Evolutionary conservation across 1,140 invertebrate genomes (phyloP).

Genomic region (Mamestra configurata): DNA sequence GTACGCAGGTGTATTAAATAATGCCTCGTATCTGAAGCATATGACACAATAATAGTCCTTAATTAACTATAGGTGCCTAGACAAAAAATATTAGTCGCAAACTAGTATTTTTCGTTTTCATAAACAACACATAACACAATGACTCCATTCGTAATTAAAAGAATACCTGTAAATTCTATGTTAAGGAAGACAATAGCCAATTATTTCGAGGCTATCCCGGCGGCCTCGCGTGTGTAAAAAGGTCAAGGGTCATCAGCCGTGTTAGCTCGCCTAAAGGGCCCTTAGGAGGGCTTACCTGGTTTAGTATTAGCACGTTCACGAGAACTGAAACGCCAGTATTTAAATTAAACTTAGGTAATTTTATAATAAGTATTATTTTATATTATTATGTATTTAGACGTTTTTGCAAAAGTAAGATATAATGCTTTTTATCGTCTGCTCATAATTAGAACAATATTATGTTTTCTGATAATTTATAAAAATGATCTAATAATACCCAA

Average conservation of each 20-base stretch:
- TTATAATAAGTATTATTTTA: too few relatives aligned
- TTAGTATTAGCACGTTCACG: slow-evolving; percentile 3
- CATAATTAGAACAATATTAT: too few relatives aligned
- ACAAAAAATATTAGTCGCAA: too few relatives aligned
- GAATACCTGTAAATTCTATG: neutral
- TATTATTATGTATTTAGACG: too few relatives aligned
- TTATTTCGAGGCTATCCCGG: slow-evolving; percentile 20
- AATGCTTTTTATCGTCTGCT: too few relatives aligned
- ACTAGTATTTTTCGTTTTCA: neutral
- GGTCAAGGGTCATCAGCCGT: slow-evolving; percentile 27
- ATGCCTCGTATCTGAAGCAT: too few relatives aligned
- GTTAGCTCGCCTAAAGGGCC: slow-evolving; percentile 5
- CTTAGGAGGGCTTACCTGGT: neutral
- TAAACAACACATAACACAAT: slow-evolving; percentile 55
- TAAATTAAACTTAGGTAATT: neutral
- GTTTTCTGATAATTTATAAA: too few relatives aligned
- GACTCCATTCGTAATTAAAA: slow-evolving; percentile 1
- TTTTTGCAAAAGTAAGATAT: too few relatives aligned
- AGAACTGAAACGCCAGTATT: neutral
- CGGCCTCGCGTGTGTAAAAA: slow-evolving; percentile 14
- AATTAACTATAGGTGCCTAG: too few relatives aligned
- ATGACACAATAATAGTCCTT: too few relatives aligned
- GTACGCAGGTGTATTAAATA: too few relatives aligned
- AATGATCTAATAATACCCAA: too few relatives aligned
- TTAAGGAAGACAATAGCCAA: slow-evolving; percentile 9